Conservation (phyloP, 2,797 vertebrate genomes). For the Bovichtus variegatus region DNA sequence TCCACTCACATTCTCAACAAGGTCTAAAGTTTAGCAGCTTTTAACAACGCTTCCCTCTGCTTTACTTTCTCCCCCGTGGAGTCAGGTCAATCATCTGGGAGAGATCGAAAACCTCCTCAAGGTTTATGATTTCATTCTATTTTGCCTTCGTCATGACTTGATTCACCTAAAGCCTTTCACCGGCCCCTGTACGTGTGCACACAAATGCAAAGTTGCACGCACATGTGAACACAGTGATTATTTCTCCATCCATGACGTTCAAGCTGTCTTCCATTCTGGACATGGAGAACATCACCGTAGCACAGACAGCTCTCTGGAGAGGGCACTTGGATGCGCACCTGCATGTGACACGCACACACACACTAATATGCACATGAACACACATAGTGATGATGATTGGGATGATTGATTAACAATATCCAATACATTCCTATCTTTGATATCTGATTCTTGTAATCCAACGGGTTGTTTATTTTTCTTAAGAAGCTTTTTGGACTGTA, state of each 20-base stretch:
- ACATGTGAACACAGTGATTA: constrained; percentile 29
- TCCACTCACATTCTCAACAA: background rate
- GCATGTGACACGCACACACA: background rate
- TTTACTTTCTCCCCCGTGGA: background rate
- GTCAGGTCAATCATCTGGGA: constrained; percentile 32
- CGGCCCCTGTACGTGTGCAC: constrained; percentile 43
- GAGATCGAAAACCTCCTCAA: constrained; percentile 15
- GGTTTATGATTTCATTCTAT: constrained; percentile 36
- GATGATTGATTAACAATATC: constrained; percentile 13
- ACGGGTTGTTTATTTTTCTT: constrained; percentile 22
- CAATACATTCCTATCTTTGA: background rate
- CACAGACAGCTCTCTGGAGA: constrained; percentile 52
- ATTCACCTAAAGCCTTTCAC: background rate
- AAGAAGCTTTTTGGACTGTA: background rate
- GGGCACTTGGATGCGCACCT: background rate
- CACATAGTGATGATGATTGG: background rate
- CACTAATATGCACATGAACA: background rate
- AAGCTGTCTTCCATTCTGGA: constrained; percentile 22
- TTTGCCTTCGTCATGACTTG: constrained; percentile 18
- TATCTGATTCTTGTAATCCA: constrained; percentile 3
- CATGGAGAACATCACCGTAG: constrained; percentile 46
- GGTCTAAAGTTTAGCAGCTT: constrained; percentile 5
- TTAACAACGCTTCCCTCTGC: background rate
- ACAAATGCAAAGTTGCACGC: background rate
- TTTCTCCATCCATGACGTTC: constrained; percentile 29